Conservation (phyloP, 2,888 invertebrate genomes). For the Drosophila engyochracea region DNA sequence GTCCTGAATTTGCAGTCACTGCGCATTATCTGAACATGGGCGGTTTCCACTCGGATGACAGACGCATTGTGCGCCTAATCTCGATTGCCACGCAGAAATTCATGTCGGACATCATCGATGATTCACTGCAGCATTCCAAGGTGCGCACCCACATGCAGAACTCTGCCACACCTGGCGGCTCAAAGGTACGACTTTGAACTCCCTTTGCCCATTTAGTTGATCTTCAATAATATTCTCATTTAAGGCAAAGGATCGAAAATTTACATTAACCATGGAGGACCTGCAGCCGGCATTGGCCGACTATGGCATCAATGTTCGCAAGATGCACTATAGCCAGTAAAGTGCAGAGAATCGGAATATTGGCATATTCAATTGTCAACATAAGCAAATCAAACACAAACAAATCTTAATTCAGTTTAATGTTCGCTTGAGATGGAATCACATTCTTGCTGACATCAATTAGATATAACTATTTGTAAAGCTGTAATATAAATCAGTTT, state of each 20-base stretch:
- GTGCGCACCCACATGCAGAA: slow-evolving; percentile 88
- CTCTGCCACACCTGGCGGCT: slow-evolving; percentile 53
- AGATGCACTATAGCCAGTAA: slow-evolving; percentile 85
- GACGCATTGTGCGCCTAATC: slow-evolving; percentile 94
- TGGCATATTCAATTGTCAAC: background rate
- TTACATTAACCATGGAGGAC: slow-evolving; percentile 98
- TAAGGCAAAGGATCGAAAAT: slow-evolving; percentile 89
- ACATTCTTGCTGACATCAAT: background rate
- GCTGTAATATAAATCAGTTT: background rate
- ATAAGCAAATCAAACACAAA: background rate
- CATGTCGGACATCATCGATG: slow-evolving; percentile 98
- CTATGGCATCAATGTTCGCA: slow-evolving; percentile 97
- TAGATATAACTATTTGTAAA: background rate
- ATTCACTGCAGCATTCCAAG: slow-evolving; percentile 98
- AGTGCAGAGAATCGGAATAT: background rate
- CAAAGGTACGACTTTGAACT: slow-evolving; percentile 39
- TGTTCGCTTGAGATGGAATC: background rate
- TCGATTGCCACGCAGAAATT: slow-evolving; percentile 99
- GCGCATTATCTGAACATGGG: slow-evolving; percentile 85
- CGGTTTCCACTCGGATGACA: slow-evolving; percentile 97
- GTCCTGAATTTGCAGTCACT: slow-evolving; percentile 39
- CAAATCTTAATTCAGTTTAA: background rate
- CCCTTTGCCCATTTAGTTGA: background rate
- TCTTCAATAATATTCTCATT: background rate
- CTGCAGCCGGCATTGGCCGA: slow-evolving; percentile 96